Conservation (phyloP, 2,888 invertebrate species). For the Gandaritis pyraliata region DNA sequence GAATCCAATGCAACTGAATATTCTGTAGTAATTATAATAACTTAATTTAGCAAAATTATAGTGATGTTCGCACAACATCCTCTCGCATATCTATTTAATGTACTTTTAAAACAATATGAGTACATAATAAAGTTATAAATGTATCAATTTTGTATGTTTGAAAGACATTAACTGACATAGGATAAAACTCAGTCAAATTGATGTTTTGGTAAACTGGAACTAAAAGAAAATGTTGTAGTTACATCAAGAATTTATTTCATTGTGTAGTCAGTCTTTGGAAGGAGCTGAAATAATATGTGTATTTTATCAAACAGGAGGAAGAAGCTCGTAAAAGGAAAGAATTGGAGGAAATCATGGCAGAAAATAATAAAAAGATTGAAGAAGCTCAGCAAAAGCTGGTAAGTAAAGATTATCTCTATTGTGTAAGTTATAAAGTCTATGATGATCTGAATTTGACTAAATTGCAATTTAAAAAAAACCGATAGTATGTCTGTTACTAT, state of each 20-base stretch:
- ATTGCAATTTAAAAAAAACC: too few relatives aligned
- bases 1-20: slow-evolving; percentile 21
- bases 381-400: slow-evolving; percentile 98
- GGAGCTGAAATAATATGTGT: slow-evolving; percentile 65
- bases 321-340: slow-evolving; percentile 98
- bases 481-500: too few relatives aligned
- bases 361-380: slow-evolving; percentile 98
- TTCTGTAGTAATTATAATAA: slow-evolving; percentile 23
- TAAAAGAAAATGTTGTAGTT: slow-evolving; percentile 9
- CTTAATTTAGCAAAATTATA: slow-evolving; percentile 9
- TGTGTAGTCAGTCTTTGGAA: slow-evolving; percentile 35
- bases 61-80: slow-evolving; percentile 11
- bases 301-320: slow-evolving; percentile 95
- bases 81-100: slow-evolving; percentile 8
- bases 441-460: too few relatives aligned
- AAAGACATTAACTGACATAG: slow-evolving; percentile 5
- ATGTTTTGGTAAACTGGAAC: slow-evolving; percentile 10
- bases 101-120: slow-evolving; percentile 1
- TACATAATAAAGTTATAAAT: too few relatives aligned
- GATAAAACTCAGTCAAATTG: slow-evolving; percentile 11
- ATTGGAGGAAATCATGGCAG: slow-evolving; percentile 97
- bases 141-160: too few relatives aligned
- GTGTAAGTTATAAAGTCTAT: too few relatives aligned
- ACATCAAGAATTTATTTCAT: slow-evolving; percentile 23
- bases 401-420: slow-evolving; percentile 59